phyloP scores from a whole-genome alignment of 1,140 invertebrate species.

The Bombus waltoni region DNA sequence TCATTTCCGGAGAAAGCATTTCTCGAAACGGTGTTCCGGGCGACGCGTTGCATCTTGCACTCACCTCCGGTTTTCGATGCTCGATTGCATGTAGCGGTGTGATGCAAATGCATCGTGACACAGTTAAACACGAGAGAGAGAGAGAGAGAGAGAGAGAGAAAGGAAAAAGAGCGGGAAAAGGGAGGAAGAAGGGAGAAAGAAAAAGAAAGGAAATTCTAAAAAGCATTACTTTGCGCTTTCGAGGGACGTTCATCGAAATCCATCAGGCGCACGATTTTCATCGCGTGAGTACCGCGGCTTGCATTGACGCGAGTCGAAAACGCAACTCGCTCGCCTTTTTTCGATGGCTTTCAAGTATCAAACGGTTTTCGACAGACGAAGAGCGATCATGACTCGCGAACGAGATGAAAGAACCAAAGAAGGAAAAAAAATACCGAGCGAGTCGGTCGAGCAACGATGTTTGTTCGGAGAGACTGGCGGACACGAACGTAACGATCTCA shows the following conservation, averaged over 20 bases:
- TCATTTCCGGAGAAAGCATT: not conserved
- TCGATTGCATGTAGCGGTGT: not conserved
- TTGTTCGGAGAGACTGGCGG: not conserved
- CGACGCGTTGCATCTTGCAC: not conserved
- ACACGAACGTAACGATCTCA: not conserved
- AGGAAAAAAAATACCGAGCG: not conserved
- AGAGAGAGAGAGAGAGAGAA: not conserved
- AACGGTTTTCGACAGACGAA: slow-evolving; percentile 25
- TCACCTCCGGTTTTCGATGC: not conserved
- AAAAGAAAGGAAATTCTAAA: slow-evolving; percentile 8
- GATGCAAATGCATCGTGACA: slow-evolving; percentile 25
- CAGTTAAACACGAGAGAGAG: not conserved
- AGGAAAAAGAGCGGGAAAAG: not conserved
- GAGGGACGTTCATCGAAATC: slow-evolving; percentile 33
- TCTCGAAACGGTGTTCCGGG: not conserved
- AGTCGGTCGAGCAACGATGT: not conserved
- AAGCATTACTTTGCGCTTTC: slow-evolving; percentile 38
- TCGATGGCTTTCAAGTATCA: slow-evolving; percentile 11
- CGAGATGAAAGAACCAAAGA: not conserved
- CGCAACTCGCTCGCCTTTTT: not conserved
- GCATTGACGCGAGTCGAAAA: slow-evolving; percentile 11
- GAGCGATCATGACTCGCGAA: not conserved
- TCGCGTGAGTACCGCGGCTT: not conserved
- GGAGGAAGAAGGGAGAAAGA: not conserved
- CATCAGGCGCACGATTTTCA: slow-evolving; percentile 27